Evolutionary conservation across 2,113 vertebrate species (phyloP), one percentile per base, ranked within the genome.

Genomic region (Muntiacus muntjak): DNA sequence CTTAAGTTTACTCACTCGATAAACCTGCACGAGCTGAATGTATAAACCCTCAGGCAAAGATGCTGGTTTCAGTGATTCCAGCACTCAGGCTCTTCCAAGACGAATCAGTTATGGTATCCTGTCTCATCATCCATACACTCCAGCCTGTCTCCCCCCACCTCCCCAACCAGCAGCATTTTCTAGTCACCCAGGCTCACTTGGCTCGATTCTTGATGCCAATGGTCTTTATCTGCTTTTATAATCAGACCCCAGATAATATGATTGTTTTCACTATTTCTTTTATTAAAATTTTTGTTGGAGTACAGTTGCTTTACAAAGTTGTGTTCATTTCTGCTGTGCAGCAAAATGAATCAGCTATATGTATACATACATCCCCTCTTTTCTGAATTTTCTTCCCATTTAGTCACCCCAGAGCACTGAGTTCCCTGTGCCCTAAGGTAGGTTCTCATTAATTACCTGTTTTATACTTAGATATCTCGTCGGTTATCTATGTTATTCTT

Each of bases 241-340:
- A 0, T 10, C 25, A 30, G 43, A 17, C 30, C 5, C 54, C 36
- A 2, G 1, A 3, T 6, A 2, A 1, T 28, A 3, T 3, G n/a
- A 16, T 30, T 81, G 40, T 16, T 7, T 28, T 25, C 40, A 0
- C 4, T 8, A 9, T 40, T 17, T 33, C 47, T 82, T 47, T 55
- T 30, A 4, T 47, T 79, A 17, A 76, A 43, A 4, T 76, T 76
- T 13, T 43, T 43, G 36, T 43, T 76, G 36, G 23, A 43, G 12
- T 43, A 43, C 23, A 26, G 40, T 43, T 76, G 71, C 36, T 76
- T 76, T 76, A 76, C 71, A 76, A 43, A 25, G 71, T 26, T 26
- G 40, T 76, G 36, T 76, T 43, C 1, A 14, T 43, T 76, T 76
- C 36, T 76, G 36, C 71, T 74, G 71, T 43, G 43, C 36, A 43